Base-by-base conservation (phyloP, 2,113 vertebrate genomes). In the Ammodytes marinus region DNA sequence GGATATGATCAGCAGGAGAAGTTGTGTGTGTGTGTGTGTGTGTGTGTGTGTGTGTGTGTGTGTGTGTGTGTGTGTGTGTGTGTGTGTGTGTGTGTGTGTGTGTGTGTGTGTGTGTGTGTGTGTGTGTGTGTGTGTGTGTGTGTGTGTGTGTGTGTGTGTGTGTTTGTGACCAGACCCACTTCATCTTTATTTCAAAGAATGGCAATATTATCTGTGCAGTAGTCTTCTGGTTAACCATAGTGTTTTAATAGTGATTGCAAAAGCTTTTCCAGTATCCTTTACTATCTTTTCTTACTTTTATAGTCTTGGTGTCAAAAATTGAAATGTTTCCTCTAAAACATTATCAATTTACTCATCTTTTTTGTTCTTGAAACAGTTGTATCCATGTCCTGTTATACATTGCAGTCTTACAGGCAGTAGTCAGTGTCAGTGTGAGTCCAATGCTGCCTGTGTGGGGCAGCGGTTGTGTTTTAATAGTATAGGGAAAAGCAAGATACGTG, bases 131-230 rank as follows among this genome's bases (percentile, higher is more conserved):
- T 27, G 27, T 27, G 27, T 27, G 27, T 27, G 4, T 7, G 66
- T 52, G 53, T 9, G 27, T 27, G 27, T 27, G 27, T 27, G 27
- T 27, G 27, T 27, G 4, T 7, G 66, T 52, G 53, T 64, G 54
- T 46, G 66, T 35, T 72, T 19, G 40, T 17, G 65, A 47, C 3
- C 0, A 54, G 73, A 45, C 74, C 74, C 49, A 19, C 17, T 58
- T 27, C 39, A 47, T 1, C 50, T 79, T 79, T 63, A 74, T 63
- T 19, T 49, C 17, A 58, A 49, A 64, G 12, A 69, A 43, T 12
- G 57, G 40, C 71, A 19, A 2, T 19, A 3, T 17, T 73, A 2
- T 43, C 3, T 47, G 17, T 64, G 67, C 13, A 52, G 66, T 27
- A 27, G 17, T 15, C 37, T 42, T 72, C 43, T 47, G 9, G 45